Evolutionary conservation across 64 coral and sea anemone genomes (phyloP), one percentile per base, ranked within the genome.

Genomic region (Stichodactyla helianthus): DNA sequence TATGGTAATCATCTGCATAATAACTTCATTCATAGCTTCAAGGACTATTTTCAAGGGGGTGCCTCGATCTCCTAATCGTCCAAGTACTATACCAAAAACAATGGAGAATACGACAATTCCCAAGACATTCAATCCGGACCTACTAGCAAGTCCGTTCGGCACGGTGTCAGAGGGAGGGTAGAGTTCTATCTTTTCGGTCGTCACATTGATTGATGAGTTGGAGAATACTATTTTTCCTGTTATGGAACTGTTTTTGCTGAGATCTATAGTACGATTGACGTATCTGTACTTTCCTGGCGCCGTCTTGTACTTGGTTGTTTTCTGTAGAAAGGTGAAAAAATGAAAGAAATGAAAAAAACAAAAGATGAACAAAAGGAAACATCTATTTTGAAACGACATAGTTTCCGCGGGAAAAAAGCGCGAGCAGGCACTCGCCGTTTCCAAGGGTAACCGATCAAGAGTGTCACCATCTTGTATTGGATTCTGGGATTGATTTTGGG

Each of bases 21-120:
- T 82, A 52, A 94, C 89, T 51, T 98, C 86, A 86, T 93, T 98
- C 76, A 98, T 77, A 19, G 86, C 88, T 57, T 89, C 87, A 6
- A 98, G 91, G 15, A 98, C 84, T 10, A 59, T 15, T 59, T 83
- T 93, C 68, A 98, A 54, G 6, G 89, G 89, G 50, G 56, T 54
- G 14, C 95, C 95, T n/a, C 91, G 79, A 7, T 93, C 82, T 16
- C 92, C 92, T 82, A 98, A 59, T 60, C 92, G 85, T 17, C 95
- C 92, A 70, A 98, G 59, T 60, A 93, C 95, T 22, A 93, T 89
- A 17, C 95, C 95, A 35, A 98, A 98, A 50, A 93, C 92, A 27
- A 98, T 89, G 16, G 95, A 98, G 68, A 93, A 98, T 20, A 93
- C 81, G 15, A 98, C 92, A 15, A 98, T 83, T 1, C 95, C 95